Conservation (phyloP, 1,140 invertebrate genomes). For the Arctopsyche grandis region DNA sequence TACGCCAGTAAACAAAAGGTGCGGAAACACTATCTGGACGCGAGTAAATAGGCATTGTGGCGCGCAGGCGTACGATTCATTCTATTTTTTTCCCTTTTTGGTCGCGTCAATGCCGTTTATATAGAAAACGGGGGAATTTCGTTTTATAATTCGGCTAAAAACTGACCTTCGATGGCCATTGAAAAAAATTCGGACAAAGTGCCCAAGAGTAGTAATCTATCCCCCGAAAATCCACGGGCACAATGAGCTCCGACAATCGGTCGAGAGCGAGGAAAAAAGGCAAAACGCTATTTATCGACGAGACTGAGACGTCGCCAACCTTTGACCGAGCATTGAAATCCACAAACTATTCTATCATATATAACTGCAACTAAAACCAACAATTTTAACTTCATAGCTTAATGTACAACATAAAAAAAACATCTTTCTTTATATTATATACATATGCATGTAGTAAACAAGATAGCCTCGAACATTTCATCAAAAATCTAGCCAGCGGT, state of each 20-base stretch:
- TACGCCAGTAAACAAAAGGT: conserved; percentile 36
- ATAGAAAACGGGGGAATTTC: conserved; percentile 20
- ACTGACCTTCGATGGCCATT: conserved; percentile 55
- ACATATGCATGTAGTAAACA: too few relatives aligned
- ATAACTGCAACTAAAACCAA: too few relatives aligned
- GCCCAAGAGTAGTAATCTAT: conserved; percentile 52
- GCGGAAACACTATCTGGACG: conserved; percentile 44
- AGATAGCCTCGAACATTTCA: too few relatives aligned
- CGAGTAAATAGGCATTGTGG: conserved; percentile 42
- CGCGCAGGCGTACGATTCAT: neutral
- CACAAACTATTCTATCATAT: neutral
- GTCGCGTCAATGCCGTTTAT: neutral
- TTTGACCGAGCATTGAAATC: neutral
- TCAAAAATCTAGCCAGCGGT: too few relatives aligned
- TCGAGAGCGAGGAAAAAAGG: conserved; percentile 48
- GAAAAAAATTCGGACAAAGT: conserved; percentile 44
- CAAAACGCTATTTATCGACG: conserved; percentile 19
- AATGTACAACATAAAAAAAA: too few relatives aligned
- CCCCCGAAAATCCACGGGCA: conserved; percentile 47
- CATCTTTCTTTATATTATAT: too few relatives aligned
- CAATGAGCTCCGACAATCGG: conserved; percentile 47
- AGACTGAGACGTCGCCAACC: neutral
- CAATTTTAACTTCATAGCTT: too few relatives aligned
- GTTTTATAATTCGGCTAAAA: conserved; percentile 48
- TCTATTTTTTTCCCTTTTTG: conserved; percentile 40